Evolutionary conservation across 2,797 vertebrate genomes (phyloP).

Genomic region (Pteronotus mesoamericanus): DNA sequence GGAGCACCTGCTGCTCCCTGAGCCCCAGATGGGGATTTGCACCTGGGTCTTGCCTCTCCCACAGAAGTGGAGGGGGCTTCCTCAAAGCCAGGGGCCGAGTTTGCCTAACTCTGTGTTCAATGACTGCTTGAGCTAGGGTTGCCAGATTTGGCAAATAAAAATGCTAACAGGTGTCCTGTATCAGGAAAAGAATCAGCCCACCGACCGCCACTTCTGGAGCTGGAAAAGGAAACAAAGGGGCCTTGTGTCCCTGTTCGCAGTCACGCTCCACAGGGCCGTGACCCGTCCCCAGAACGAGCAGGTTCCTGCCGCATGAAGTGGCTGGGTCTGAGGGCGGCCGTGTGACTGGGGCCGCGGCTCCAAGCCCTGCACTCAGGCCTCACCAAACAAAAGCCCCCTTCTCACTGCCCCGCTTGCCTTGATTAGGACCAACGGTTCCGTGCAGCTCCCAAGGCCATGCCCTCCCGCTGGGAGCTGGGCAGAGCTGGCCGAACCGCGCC

Average conservation of each 20-base stretch:
- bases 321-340: background rate
- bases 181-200: background rate
- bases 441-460: background rate
- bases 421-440: background rate
- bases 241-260: background rate
- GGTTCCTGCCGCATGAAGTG: background rate
- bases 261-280: background rate
- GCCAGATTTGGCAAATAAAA: background rate
- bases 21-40: fast-evolving
- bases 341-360: background rate
- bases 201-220: background rate
- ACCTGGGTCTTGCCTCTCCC: background rate
- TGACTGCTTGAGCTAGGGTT: fast-evolving
- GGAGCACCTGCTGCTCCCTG: background rate
- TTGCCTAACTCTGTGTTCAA: background rate
- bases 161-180: background rate
- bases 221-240: background rate
- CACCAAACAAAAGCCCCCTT: background rate
- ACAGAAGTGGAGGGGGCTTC: fast-evolving
- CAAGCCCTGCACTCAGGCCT: background rate
- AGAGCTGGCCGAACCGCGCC: background rate
- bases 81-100: background rate
- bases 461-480: background rate
- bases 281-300: background rate
- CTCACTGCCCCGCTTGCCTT: background rate